Conservation (phyloP, 2,888 invertebrate species). For the Eulithis prunata region DNA sequence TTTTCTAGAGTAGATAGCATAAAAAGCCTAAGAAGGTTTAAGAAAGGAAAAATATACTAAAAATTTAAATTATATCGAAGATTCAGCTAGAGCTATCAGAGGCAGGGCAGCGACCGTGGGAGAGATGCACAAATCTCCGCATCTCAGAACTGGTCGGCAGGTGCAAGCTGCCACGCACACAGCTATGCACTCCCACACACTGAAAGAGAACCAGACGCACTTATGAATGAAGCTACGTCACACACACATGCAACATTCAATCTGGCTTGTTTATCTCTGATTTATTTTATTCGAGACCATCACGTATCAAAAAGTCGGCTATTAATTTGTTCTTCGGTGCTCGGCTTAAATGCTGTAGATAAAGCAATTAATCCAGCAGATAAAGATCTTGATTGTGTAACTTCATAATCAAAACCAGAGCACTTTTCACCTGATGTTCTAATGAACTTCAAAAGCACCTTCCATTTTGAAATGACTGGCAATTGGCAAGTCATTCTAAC, state of each 20-base stretch:
- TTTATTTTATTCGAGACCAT: conserved; percentile 80
- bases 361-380: conserved; percentile 76
- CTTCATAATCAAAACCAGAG: conserved; percentile 38
- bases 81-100: conserved; percentile 75
- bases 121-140: conserved; percentile 84
- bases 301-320: conserved; percentile 74
- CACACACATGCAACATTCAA: conserved; percentile 58
- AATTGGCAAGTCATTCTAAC: not conserved
- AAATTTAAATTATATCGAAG: conserved; percentile 76
- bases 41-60: conserved; percentile 53
- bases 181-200: conserved; percentile 51
- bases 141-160: conserved; percentile 84
- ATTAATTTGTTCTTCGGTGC: conserved; percentile 77
- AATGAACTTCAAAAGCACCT: conserved; percentile 17
- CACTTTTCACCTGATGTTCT: conserved; percentile 26
- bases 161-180: conserved; percentile 66
- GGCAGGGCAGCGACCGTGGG: conserved; percentile 82
- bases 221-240: conserved; percentile 77
- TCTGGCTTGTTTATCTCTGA: conserved; percentile 81
- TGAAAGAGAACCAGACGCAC: conserved; percentile 65
- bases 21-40: conserved; percentile 42
- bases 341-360: conserved; percentile 71
- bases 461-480: conserved; percentile 12
- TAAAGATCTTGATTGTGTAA: conserved; percentile 63
- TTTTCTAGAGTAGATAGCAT: conserved; percentile 11